Evolutionary conservation across 2,797 vertebrate genomes (phyloP).

Genomic region (Stomatorhinus walkeri): DNA sequence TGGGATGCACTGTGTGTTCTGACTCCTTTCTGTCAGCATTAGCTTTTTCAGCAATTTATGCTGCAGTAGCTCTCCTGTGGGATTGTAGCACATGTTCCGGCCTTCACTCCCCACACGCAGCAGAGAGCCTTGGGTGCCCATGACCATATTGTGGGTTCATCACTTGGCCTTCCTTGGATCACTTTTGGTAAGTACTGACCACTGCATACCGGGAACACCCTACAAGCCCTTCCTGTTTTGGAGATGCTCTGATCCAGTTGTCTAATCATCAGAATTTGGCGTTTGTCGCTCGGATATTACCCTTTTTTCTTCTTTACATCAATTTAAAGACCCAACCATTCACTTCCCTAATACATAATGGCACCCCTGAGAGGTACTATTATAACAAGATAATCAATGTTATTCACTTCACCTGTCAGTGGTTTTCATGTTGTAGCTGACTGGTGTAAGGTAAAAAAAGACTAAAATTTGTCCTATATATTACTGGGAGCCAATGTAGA

Average conservation of each 20-base stretch:
- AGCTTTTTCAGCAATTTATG: background rate
- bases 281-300: background rate
- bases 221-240: background rate
- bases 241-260: background rate
- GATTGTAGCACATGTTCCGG: background rate
- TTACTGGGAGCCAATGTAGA: background rate
- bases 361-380: background rate
- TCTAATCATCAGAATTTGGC: background rate
- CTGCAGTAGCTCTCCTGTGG: background rate
- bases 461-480: background rate
- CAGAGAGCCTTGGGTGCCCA: background rate
- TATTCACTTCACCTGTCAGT: background rate
- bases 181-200: background rate
- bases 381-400: background rate
- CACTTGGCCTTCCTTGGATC: background rate
- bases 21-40: background rate
- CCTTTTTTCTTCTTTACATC: background rate
- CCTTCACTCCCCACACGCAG: background rate
- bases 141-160: background rate
- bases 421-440: background rate
- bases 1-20: background rate
- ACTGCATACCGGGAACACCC: background rate
- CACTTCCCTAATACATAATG: background rate
- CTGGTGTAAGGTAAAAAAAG: background rate
- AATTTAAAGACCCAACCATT: background rate